Evolutionary conservation across 2,888 invertebrate genomes (phyloP).

Genomic region (Nipponacmea schrenckii): DNA sequence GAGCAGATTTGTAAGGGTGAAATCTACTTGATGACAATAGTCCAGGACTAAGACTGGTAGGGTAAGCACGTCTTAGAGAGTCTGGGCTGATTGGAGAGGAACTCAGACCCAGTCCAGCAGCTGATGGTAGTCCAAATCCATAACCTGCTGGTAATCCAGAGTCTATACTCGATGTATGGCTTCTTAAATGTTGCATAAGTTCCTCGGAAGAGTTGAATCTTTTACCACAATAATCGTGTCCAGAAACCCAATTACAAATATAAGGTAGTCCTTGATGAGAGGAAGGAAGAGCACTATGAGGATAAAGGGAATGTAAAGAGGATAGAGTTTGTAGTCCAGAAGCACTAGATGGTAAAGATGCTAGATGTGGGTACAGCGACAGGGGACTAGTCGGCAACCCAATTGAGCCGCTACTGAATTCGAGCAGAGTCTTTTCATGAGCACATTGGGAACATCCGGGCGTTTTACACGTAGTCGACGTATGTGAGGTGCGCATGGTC

Average conservation of each 20-base stretch:
- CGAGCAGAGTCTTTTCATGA: slow-evolving; percentile 75
- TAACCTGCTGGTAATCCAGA: slow-evolving; percentile 58
- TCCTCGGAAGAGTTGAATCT: slow-evolving; percentile 92
- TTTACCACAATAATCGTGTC: slow-evolving; percentile 90
- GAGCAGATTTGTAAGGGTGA: slow-evolving; percentile 88
- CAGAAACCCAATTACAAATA: slow-evolving; percentile 94
- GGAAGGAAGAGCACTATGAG: slow-evolving; percentile 46
- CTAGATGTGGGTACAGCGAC: slow-evolving; percentile 49
- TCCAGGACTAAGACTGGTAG: slow-evolving; percentile 79
- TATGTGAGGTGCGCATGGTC: slow-evolving; percentile 77
- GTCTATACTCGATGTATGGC: slow-evolving; percentile 76
- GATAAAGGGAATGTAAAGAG: slow-evolving; percentile 45
- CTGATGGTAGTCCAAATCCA: slow-evolving; percentile 44
- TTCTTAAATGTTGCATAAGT: slow-evolving; percentile 89
- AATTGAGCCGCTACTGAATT: slow-evolving; percentile 39
- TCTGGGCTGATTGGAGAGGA: slow-evolving; percentile 70
- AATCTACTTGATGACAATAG: slow-evolving; percentile 85
- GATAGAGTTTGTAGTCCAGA: slow-evolving; percentile 48
- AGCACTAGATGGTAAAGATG: slow-evolving; percentile 44
- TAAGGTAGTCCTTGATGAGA: slow-evolving; percentile 56
- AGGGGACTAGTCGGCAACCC: slow-evolving; percentile 49
- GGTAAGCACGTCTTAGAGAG: slow-evolving; percentile 81
- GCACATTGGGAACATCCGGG: slow-evolving; percentile 96
- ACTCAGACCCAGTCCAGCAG: slow-evolving; percentile 27
- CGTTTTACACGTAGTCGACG: slow-evolving; percentile 80